Base-by-base conservation (phyloP, 2,888 invertebrate species). In the Dichetophora obliterata region DNA sequence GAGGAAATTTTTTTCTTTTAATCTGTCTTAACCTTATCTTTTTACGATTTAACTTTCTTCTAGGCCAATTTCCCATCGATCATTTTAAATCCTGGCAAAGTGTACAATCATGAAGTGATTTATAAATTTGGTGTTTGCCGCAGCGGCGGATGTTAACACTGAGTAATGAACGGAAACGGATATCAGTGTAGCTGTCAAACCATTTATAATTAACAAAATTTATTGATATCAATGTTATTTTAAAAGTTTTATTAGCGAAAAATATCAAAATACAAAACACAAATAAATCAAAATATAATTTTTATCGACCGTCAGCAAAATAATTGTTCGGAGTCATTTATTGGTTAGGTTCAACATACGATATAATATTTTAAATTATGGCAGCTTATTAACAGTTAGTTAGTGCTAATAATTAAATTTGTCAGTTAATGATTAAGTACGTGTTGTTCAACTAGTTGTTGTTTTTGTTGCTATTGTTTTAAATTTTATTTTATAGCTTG, bases 1-100 rank as follows among this genome's bases (percentile, higher is more conserved):
- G 3, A 19, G n/a, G 22, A n/a, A 19, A 1, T 48, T 68, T 34
- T 48, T 9, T 34, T 8, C 52, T 22, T 31, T 50, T 27, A 1
- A 5, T 9, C 31, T 61, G 22, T 66, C 43, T 43, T 22, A 22
- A 48, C 19, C 24, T 66, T 66, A 22, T 27, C 27, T 16, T 11
- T 61, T 16, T 24, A 16, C 27, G 54, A 73, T 78, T 66, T 75
- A 72, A 34, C 75, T 76, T 77, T 80, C 82, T 92, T 92, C 72
- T 90, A 95, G 94, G 89, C 88, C 82, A 93, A 94, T 83, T 96
- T 96, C 82, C 96, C 96, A 2, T 92, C 92, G 76, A 91, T 93
- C 5, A 91, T 95, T 68, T 83, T 96, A 65, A 91, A 92, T 83
- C 95, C 96, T 14, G 94, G 94, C 2, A 91, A 94, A 83, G 90